phyloP scores from a whole-genome alignment of 2,797 vertebrate species.

The Gallirallus australis region DNA sequence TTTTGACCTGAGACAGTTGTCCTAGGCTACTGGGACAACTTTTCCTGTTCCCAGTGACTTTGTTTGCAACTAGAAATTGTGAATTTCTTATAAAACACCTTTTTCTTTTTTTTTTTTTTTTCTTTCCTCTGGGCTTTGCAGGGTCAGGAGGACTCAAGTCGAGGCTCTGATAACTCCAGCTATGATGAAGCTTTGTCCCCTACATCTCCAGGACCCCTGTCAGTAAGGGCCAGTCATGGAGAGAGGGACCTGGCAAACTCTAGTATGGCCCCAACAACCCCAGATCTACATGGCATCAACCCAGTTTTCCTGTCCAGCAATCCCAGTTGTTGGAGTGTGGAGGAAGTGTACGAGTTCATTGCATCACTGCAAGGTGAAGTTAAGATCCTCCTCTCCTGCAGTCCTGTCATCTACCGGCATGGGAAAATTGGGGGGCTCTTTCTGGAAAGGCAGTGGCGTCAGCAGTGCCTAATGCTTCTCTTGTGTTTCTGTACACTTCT shows the following conservation, averaged over 20 bases:
- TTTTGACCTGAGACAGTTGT: background rate
- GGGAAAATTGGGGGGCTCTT: background rate
- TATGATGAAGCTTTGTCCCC: conserved; percentile 91
- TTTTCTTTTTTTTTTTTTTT: background rate
- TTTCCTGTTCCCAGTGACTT: background rate
- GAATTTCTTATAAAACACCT: background rate
- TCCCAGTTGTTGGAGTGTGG: conserved; percentile 94
- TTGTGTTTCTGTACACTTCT: background rate
- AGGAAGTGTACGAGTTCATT: conserved; percentile 96
- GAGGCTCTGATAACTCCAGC: conserved; percentile 92
- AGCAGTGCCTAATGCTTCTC: background rate
- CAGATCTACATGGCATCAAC: conserved; percentile 88
- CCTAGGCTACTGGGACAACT: background rate
- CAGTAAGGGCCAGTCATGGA: conserved; percentile 85
- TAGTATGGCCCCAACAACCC: conserved; percentile 81
- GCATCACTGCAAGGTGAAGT: conserved; percentile 93
- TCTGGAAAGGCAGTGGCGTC: background rate
- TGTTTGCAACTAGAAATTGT: background rate
- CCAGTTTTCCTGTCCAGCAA: conserved; percentile 90
- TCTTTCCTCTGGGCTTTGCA: conserved; percentile 11
- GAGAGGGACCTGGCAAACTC: conserved; percentile 80
- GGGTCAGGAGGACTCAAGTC: conserved; percentile 93
- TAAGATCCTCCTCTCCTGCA: background rate
- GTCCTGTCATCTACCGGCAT: background rate
- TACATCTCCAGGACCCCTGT: conserved; percentile 90